These are phyloP conservation scores for Lacerta viridis DNA, from an alignment of 2,797 vertebrate species.

Conservation along the genomic window DNA sequence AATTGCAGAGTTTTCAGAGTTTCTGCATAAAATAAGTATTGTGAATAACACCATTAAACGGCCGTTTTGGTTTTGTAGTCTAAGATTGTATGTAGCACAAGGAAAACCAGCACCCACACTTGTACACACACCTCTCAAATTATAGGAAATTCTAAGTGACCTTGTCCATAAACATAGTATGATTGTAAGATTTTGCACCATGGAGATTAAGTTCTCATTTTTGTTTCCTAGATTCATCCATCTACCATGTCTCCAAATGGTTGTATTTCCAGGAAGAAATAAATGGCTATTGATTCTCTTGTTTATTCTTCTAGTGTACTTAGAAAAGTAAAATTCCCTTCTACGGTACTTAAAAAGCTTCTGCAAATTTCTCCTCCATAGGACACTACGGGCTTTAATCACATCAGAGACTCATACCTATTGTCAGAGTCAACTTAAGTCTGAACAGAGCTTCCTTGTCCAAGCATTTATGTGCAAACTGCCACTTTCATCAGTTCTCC, in stretches of 20 bases:
- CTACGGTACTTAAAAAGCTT: not conserved
- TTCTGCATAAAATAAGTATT: not conserved
- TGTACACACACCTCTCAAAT: no score
- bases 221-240: not conserved
- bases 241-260: not conserved
- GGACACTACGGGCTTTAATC: no score
- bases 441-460: not conserved
- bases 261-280: not conserved
- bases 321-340: not conserved
- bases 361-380: not conserved
- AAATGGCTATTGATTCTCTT: not conserved
- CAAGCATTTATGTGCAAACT: slow-evolving; percentile 7
- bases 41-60: not conserved
- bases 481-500: not conserved
- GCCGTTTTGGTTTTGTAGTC: not conserved
- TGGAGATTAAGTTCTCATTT: not conserved
- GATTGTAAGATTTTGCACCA: not conserved
- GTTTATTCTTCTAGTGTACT: not conserved
- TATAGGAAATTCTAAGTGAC: no score
- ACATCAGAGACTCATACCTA: not conserved
- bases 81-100: not conserved
- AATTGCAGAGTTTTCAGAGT: not conserved
- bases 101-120: not conserved
- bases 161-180: not conserved
- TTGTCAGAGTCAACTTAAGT: not conserved